Evolutionary conservation across 2,113 vertebrate genomes (phyloP), one percentile per base, ranked within the genome.

Genomic region (Suricata suricatta): DNA sequence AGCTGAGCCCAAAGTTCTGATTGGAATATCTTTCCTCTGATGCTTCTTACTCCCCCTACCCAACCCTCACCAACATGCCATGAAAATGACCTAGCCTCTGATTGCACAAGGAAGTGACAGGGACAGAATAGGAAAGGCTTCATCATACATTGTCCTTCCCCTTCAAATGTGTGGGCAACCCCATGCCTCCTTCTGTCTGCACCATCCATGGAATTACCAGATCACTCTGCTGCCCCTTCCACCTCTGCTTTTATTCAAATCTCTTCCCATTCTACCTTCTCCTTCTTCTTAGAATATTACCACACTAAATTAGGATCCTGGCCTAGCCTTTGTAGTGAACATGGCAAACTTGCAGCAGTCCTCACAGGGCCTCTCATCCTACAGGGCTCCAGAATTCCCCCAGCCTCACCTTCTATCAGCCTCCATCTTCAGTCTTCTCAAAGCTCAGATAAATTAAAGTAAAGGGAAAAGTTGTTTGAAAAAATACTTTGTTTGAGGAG

Each of bases 401-500:
- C 4, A 8, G 12, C 23, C 23, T 66, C 13, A 41, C 11, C 17
- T 17, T 21, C 23, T 8, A 15, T 82, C 6, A 52, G 29, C n/a
- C 23, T 35, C 50, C 54, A 13, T 33, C 60, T 74, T 41, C 19
- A 47, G 52, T n/a, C 19, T 92, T 25, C 13, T 47, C 29, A 92
- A 82, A 83, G 13, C n/a, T 60, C 68, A 92, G 19, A 87, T 92
- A 89, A 54, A 60, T 74, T 71, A 54, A 66, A 54, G 71, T 41
- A 79, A 64, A 82, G 35, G 63, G 33, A 76, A 35, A 50, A 47
- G 66, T 76, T 79, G 7, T 72, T 76, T 95, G 77, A 86, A 93
- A 93, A 96, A 95, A 87, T 6, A 12, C 2, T 79, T 60, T 92
- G 19, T 68, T 21, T 50, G 29, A 86, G 41, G 80, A 89, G 13